These are phyloP conservation scores for Diarsia rubi DNA, from an alignment of 2,888 invertebrate species.

Conservation along the genomic window DNA sequence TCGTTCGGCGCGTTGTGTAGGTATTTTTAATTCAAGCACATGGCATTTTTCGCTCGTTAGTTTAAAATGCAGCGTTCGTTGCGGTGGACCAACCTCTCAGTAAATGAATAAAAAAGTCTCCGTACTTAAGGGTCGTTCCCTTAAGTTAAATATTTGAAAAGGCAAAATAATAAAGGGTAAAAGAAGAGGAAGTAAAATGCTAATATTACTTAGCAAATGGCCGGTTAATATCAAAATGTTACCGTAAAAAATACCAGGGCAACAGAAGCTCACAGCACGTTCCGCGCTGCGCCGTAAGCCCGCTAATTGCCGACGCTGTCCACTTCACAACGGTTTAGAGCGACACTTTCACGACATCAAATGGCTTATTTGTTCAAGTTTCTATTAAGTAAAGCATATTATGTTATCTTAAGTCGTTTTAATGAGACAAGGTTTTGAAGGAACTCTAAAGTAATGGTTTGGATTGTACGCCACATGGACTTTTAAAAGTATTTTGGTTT, in stretches of 20 bases:
- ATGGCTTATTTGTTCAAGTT: constrained; percentile 31
- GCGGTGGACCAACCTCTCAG: no score
- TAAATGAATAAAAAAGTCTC: no score
- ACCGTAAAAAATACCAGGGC: neutral
- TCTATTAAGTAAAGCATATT: constrained; percentile 22
- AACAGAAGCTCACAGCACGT: constrained; percentile 23
- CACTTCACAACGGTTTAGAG: constrained; percentile 7
- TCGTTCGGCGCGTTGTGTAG: no score
- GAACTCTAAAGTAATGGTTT: neutral
- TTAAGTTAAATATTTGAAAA: no score
- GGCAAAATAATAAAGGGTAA: no score
- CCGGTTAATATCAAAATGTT: neutral
- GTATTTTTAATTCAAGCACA: no score
- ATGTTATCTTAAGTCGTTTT: constrained; percentile 12
- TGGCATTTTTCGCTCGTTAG: no score
- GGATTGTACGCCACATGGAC: neutral
- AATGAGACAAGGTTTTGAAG: neutral
- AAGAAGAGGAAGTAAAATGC: neutral
- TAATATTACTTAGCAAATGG: neutral
- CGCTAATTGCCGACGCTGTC: constrained; percentile 48
- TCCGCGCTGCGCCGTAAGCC: neutral
- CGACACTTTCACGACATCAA: constrained; percentile 38
- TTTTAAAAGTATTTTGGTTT: no score
- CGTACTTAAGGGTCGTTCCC: no score
- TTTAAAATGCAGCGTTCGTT: no score